Percentiles rank a stretch among this genome's conserved stretches.
Conservation (phyloP, 2,797 vertebrate genomes). For the Paramormyrops hopkinsi region DNA sequence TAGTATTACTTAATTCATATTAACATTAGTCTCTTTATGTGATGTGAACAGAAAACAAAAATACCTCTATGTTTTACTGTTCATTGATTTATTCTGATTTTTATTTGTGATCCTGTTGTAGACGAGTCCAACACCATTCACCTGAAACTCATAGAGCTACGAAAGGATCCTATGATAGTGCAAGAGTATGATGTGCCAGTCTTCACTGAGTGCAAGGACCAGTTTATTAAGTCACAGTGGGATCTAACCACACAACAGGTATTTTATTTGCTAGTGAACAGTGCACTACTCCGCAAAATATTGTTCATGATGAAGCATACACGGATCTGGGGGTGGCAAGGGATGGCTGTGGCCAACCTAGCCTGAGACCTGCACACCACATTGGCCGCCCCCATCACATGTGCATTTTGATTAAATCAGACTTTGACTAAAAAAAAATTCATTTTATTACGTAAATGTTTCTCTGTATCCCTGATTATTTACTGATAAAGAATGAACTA, state of each 20-base stretch:
- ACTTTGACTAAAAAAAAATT: not conserved
- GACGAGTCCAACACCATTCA: conserved; percentile 97
- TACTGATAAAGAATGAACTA: not conserved
- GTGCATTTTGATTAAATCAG: not conserved
- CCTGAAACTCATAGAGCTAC: conserved; percentile 86
- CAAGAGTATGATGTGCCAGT: conserved; percentile 97
- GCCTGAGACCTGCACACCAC: not conserved
- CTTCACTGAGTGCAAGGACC: conserved; percentile 89
- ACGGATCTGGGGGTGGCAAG: not conserved
- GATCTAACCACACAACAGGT: conserved; percentile 98
- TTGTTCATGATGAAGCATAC: not conserved
- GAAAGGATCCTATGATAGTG: conserved; percentile 83
- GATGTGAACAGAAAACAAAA: not conserved
- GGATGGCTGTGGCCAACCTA: not conserved
- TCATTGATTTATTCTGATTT: not conserved
- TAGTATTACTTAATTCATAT: not conserved
- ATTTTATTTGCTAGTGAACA: not conserved
- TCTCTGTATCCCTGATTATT: not conserved
- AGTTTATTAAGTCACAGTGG: conserved; percentile 91
- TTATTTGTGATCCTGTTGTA: conserved; percentile 39
- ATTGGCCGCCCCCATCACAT: not conserved
- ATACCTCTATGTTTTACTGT: not conserved
- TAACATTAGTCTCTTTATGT: not conserved
- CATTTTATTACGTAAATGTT: not conserved
- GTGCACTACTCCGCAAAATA: not conserved